phyloP scores from a whole-genome alignment of 1,140 invertebrate genomes.

The Calosoma granatense region DNA sequence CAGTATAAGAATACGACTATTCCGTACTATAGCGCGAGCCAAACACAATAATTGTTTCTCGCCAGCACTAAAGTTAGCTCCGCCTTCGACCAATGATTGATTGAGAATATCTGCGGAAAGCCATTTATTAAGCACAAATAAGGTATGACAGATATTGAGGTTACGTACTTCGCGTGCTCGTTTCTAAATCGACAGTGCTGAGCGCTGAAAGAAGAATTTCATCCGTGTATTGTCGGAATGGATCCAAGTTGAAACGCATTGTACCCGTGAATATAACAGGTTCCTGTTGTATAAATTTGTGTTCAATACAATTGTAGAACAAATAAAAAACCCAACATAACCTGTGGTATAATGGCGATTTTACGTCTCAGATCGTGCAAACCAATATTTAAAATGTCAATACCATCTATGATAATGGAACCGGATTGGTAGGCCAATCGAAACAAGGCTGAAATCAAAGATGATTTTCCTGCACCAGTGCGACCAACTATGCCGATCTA shows the following conservation, averaged over 20 bases:
- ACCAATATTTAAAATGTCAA: conserved; percentile 45
- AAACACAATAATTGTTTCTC: conserved; percentile 62
- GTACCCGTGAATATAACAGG: conserved; percentile 68
- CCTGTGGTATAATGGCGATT: conserved; percentile 72
- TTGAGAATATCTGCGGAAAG: conserved; percentile 35
- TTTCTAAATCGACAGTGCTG: neutral
- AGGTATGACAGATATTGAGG: conserved; percentile 27
- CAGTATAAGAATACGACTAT: conserved; percentile 55
- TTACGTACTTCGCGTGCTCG: neutral
- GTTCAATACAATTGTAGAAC: neutral
- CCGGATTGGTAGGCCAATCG: conserved; percentile 57
- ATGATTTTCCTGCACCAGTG: conserved; percentile 88
- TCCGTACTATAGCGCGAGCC: conserved; percentile 53
- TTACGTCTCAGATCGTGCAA: conserved; percentile 52
- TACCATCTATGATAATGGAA: conserved; percentile 45
- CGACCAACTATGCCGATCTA: conserved; percentile 76
- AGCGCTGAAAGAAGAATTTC: conserved; percentile 46
- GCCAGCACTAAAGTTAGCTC: conserved; percentile 56
- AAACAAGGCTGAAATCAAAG: conserved; percentile 73
- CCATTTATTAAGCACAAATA: conserved; percentile 24
- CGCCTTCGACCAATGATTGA: conserved; percentile 46
- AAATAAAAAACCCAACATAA: conserved; percentile 39
- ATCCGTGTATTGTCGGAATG: conserved; percentile 58
- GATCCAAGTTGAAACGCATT: conserved; percentile 72
- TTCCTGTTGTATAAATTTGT: conserved; percentile 37